These are phyloP conservation scores for Clangula hyemalis DNA, from an alignment of 2,797 vertebrate species.

Conservation along the genomic window DNA sequence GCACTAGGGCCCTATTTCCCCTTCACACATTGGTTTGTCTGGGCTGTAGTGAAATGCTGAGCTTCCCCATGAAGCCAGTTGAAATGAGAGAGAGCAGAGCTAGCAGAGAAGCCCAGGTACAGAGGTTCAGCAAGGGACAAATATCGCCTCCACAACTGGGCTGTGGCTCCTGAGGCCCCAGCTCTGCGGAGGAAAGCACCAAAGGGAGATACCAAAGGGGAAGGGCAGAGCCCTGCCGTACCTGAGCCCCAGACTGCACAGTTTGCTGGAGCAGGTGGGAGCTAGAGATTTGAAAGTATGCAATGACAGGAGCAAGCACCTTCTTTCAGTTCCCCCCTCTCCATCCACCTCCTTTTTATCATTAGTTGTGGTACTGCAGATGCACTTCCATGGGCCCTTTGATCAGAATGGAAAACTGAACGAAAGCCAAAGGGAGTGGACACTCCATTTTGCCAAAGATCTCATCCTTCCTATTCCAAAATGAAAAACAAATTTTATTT, in stretches of 20 bases:
- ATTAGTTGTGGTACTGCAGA: neutral
- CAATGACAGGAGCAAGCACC: neutral
- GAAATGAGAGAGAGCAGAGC: neutral
- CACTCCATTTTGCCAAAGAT: constrained; percentile 76
- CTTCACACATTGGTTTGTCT: neutral
- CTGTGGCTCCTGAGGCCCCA: neutral
- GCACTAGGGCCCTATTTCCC: neutral
- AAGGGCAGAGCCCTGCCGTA: neutral
- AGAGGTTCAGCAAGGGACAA: neutral
- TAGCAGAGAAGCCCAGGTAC: neutral
- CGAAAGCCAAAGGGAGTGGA: constrained; percentile 58
- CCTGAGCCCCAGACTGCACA: neutral
- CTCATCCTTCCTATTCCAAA: constrained; percentile 49
- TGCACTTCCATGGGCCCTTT: neutral
- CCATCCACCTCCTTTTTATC: accelerated
- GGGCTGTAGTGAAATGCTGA: neutral
- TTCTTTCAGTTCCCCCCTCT: neutral
- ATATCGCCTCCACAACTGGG: neutral
- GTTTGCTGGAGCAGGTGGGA: neutral
- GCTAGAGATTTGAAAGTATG: neutral
- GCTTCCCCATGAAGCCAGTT: neutral
- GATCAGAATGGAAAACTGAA: neutral
- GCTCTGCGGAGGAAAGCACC: neutral
- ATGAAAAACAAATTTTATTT: constrained; percentile 18
- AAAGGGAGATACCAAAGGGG: neutral